Base-by-base conservation (phyloP, 2,888 invertebrate species). In the Apoderus coryli region DNA sequence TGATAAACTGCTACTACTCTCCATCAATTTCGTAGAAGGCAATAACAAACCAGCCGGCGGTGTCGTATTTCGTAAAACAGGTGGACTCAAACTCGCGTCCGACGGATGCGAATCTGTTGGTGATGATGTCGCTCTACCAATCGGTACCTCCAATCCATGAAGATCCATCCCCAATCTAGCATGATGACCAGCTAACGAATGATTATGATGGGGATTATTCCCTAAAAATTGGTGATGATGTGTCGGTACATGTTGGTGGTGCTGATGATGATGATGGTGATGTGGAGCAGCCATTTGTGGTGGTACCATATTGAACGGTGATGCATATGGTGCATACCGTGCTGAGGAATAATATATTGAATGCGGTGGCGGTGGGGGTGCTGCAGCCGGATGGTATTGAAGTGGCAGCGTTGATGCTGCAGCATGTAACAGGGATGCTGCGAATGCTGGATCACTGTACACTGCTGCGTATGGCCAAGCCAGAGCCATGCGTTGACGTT, bases 391-490 rank as follows among this genome's bases (percentile, higher is more conserved):
- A 38, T 55, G 46, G 47, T 56, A 61, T 49, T 61, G 60, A 50
- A 49, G 47, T 64, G 74, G 48, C 57, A 69, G 60, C 32, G 64
- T 53, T 53, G 71, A 77, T 4, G 82, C 81, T 1, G 86, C 85
- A 0, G 92, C 90, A 50, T 92, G 90, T 2, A 90, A 69, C 5
- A 93, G 70, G 16, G 90, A 81, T 2, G 92, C 92, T 4, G 92
- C 90, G 47, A 95, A 75, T 0, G 88, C 79, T 0, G 93, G 92
- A 49, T 95, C 93, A 14, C 86, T 78, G 61, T 90, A 90, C 33
- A 93, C 88, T 0, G 88, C 84, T 0, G 85, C 80, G 59, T 90
- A 89, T 0, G 93, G 93, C 93, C 95, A 95, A 0, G 86, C 80
- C 44, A 93, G 75, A 1, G 92, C 86, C 56, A 92, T 79, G 10